Evolutionary conservation across 2,888 invertebrate genomes (phyloP).

Genomic region (Dynastes hyllus): DNA sequence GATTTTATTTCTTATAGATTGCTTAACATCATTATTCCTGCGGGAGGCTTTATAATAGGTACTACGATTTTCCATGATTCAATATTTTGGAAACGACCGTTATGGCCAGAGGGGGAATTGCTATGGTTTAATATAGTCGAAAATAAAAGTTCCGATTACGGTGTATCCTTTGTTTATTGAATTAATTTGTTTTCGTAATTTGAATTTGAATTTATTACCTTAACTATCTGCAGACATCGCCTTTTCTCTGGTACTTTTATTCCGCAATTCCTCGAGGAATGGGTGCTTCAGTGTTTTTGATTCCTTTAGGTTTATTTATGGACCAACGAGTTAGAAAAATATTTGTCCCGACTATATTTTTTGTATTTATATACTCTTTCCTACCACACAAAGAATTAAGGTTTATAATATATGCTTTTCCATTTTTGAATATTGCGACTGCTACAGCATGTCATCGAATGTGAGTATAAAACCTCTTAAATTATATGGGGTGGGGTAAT

Average conservation of each 20-base stretch:
- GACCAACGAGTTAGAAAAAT: constrained; percentile 83
- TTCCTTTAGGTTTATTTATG: constrained; percentile 84
- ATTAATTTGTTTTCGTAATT: neutral
- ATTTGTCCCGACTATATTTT: constrained; percentile 82
- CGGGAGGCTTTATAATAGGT: constrained; percentile 79
- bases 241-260: constrained; percentile 98
- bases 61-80: constrained; percentile 91
- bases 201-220: neutral
- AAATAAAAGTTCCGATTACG: constrained; percentile 97
- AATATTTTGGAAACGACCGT: constrained; percentile 89
- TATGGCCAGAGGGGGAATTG: constrained; percentile 99
- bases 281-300: constrained; percentile 84
- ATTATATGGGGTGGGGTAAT: too few relatives aligned
- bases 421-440: constrained; percentile 91
- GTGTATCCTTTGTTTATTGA: constrained; percentile 86
- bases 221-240: constrained; percentile 81
- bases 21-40: constrained; percentile 81
- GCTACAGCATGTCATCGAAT: constrained; percentile 91
- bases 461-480: constrained; percentile 76
- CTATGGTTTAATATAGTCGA: constrained; percentile 95
- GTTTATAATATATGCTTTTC: constrained; percentile 98
- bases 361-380: constrained; percentile 93
- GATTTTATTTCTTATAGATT: constrained; percentile 75
- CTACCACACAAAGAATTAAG: constrained; percentile 98
- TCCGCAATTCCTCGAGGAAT: constrained; percentile 96